Conservation (phyloP, 64 coral and sea anemone genomes). For the Stylophora pistillata region DNA sequence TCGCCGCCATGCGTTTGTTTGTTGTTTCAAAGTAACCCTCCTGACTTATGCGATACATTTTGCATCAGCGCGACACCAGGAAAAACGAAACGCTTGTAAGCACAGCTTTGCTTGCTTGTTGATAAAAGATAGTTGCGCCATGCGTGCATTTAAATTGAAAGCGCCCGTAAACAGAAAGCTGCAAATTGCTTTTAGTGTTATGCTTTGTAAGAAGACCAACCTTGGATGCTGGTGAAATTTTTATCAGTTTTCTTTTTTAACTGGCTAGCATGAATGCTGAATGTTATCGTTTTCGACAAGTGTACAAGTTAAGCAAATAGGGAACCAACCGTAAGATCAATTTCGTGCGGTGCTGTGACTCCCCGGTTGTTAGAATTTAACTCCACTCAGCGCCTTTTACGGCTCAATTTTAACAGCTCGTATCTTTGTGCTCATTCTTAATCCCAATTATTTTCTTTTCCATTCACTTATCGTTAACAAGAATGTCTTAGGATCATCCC, state of each 20-base stretch:
- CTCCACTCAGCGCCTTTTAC: background rate
- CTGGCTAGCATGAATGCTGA: background rate
- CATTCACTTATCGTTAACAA: constrained; percentile 10
- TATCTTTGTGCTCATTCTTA: background rate
- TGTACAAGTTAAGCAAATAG: constrained; percentile 34
- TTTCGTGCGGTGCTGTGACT: constrained; percentile 28
- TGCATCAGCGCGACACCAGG: background rate
- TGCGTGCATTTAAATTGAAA: background rate
- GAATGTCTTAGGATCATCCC: constrained; percentile 1
- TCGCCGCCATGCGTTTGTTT: background rate
- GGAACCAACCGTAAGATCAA: constrained; percentile 33
- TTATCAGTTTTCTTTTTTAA: background rate
- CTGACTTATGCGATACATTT: background rate
- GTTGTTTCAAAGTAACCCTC: background rate
- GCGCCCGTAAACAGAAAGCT: background rate
- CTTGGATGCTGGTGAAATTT: background rate
- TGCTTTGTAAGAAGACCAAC: background rate
- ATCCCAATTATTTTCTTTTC: background rate
- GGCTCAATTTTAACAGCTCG: background rate
- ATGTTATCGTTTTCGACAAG: constrained; percentile 16
- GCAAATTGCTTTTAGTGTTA: too few species aligned
- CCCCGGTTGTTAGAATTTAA: constrained; percentile 26
- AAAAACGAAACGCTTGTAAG: background rate
- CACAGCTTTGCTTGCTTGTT: background rate
- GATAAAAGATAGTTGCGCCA: too few species aligned